phyloP scores from a whole-genome alignment of 2,113 vertebrate genomes.

The Mugil cephalus region DNA sequence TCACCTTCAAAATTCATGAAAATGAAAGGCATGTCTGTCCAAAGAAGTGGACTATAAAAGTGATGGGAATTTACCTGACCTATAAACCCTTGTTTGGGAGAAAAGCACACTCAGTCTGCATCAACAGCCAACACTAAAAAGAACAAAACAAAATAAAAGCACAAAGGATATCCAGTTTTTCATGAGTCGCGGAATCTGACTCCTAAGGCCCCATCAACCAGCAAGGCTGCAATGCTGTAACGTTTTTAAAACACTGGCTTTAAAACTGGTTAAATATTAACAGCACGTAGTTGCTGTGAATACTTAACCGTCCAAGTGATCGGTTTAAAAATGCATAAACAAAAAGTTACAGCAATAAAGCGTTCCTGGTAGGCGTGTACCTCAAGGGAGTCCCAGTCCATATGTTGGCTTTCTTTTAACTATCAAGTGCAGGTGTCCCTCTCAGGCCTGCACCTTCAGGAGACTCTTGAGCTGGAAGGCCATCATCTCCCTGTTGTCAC shows the following conservation, averaged over 20 bases:
- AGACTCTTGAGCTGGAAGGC: slow-evolving; percentile 98
- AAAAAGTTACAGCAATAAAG: slow-evolving; percentile 65
- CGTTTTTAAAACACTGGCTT: slow-evolving; percentile 20
- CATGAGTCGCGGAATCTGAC: slow-evolving; percentile 69
- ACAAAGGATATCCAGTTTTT: slow-evolving; percentile 78
- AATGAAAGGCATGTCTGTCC: slow-evolving; percentile 50
- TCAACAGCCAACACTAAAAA: slow-evolving; percentile 80
- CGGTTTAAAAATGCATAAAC: slow-evolving; percentile 61
- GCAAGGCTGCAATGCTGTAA: slow-evolving; percentile 78
- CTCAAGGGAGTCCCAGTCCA: slow-evolving; percentile 56
- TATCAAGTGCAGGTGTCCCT: slow-evolving; percentile 32
- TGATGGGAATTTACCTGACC: slow-evolving; percentile 48
- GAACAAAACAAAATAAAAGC: slow-evolving; percentile 75
- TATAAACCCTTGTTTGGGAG: slow-evolving; percentile 39
- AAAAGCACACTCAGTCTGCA: slow-evolving; percentile 64
- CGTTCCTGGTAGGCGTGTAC: slow-evolving; percentile 70
- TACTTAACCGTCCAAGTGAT: slow-evolving; percentile 23
- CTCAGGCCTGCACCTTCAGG: slow-evolving; percentile 96
- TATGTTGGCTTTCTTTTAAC: slow-evolving; percentile 56
- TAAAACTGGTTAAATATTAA: slow-evolving; percentile 42
- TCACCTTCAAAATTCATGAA: slow-evolving; percentile 15
- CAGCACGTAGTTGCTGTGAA: slow-evolving; percentile 38
- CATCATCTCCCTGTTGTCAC: slow-evolving; percentile 93
- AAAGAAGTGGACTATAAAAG: slow-evolving; percentile 69
- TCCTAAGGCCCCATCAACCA: slow-evolving; percentile 63